Base-by-base conservation (phyloP, 2,113 vertebrate species). In the Ondatra zibethicus region DNA sequence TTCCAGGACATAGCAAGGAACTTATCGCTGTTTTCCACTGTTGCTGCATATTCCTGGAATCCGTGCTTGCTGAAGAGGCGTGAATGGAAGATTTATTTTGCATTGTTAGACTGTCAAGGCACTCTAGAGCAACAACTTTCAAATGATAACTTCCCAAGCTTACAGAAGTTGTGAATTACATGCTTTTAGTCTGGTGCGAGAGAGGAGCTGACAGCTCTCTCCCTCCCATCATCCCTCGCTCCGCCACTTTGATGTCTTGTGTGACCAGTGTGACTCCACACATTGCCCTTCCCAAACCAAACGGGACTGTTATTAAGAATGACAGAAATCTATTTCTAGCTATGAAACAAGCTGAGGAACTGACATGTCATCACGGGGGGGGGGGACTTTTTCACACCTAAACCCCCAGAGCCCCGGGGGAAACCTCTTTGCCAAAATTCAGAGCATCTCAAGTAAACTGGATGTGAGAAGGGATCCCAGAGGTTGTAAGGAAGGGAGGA, bases 41-140 rank as follows among this genome's bases (percentile, higher is more conserved):
- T 97, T 93, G 97, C 96, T 87, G 97, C 98, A 91, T 96, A 90
- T 98, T 98, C 97, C 97, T 84, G 21, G 98, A 97, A 97, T 97
- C 97, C 87, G 70, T 95, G 94, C 98, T 98, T 75, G 76, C 98
- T 97, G 88, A 96, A 98, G 98, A 98, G 97, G 98, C 66, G 1
- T 98, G 98, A 98, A 98, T 96, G 97, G 97, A 95, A 98, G 98
- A 98, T 98, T 99, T 98, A 98, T 98, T 98, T 98, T 98, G 97
- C 96, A 98, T 98, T 98, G 98, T 99, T 98, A 97, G 97, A 89
- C 98, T 98, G 98, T 98, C 98, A 98, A 98, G 97, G 66, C 97
- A 91, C 97, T 97, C 98, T 97, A 96, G 97, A 98, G 98, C 97
- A 98, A 98, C 98, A 98, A 63, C 98, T 98, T 98, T 96, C 97